Evolutionary conservation across 2,797 vertebrate species (phyloP).

Genomic region (Lagorchestes hirsutus): DNA sequence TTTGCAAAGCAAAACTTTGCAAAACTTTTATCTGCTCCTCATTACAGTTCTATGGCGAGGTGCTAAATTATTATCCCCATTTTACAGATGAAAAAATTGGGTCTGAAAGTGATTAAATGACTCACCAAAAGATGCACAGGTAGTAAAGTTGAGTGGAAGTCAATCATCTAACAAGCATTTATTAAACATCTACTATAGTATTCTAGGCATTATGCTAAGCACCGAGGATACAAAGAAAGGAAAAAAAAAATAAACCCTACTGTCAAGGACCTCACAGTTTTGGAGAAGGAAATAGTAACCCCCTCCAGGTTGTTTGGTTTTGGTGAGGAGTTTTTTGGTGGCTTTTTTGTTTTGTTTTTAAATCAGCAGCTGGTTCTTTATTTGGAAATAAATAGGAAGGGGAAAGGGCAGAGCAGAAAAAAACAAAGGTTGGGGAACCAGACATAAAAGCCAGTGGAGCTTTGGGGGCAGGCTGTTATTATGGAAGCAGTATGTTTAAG

Average conservation of each 20-base stretch:
- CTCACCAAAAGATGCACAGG: too few relatives aligned
- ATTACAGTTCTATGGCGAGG: background rate
- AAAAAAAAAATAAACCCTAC: background rate
- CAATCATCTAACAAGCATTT: background rate
- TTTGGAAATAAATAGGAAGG: conserved; percentile 55
- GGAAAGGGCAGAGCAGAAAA: conserved; percentile 5
- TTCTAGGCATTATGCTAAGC: background rate
- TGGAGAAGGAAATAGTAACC: too few relatives aligned
- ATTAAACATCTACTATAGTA: background rate
- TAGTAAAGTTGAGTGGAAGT: background rate
- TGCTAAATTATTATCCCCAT: background rate
- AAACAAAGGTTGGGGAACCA: background rate
- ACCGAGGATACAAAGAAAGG: background rate
- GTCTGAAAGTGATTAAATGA: background rate
- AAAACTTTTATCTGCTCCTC: background rate
- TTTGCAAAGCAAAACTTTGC: background rate
- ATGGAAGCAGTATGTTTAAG: background rate
- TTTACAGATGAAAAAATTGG: background rate
- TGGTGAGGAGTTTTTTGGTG: too few relatives aligned
- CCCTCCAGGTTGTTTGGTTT: too few relatives aligned
- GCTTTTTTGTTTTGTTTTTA: too few relatives aligned
- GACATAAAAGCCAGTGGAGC: background rate
- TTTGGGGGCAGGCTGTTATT: background rate
- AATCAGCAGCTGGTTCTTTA: conserved; percentile 63
- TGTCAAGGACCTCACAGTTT: background rate